Base-by-base conservation (phyloP, 1,140 invertebrate species). In the Drosophila watanabei region DNA sequence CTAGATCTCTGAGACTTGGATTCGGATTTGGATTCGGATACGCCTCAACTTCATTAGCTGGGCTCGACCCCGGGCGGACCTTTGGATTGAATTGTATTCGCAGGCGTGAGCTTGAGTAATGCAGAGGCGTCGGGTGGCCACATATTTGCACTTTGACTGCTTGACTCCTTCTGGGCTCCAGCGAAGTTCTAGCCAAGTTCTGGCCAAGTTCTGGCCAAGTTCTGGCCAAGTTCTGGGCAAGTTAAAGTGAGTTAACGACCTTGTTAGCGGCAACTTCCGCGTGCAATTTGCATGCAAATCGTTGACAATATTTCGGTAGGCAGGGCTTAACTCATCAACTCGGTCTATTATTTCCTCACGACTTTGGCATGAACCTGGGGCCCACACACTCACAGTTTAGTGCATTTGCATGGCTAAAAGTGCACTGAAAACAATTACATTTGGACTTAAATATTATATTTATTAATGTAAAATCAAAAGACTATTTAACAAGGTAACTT, bases 91-190 rank as follows among this genome's bases (percentile, higher is more conserved):
- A 88, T 88, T 88, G 85, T 86, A 86, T 41, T 63, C 56, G 41
- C 35, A 33, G 78, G 85, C 81, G 85, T 88, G 81, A 88, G 78
- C 80, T 79, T 85, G 86, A 88, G 85, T 88, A 89, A 88, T 88
- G 81, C 75, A 86, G 65, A 75, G 85, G 85, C 85, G 85, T 89
- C 48, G 69, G 60, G 43, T 58, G 78, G 78, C 66, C 70, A 75
- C 85, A 89, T 89, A 89, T 85, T 88, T 88, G 85, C 81, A 75
- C 85, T 89, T 89, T 89, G 85, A 89, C 85, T 81, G 58, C 32
- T 32, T 52, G 52, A 58, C 51, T 45, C 45, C 20, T 24, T 10
- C 54, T 24, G 33, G 33, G 54, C 4, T 35, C 3, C 6, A 9
- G 3, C 5, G n/a, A 51, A 51, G 48, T 41, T 69, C 35, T 39